Evolutionary conservation across 2,888 invertebrate species (phyloP).

Genomic region (Oeneis ivallda): DNA sequence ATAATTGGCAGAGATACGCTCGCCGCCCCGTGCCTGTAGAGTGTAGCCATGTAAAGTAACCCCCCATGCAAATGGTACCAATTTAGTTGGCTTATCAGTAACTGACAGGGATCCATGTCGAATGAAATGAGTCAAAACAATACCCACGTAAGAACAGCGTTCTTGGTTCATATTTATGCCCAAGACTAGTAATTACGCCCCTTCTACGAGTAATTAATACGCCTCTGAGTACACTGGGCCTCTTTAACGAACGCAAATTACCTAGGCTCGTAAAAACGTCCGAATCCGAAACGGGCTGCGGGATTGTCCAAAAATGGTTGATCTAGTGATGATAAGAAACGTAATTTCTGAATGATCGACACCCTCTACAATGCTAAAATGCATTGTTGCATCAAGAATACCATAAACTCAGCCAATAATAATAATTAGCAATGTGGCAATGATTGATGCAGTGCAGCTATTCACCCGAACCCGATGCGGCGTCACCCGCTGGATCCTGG

Average conservation of each 20-base stretch:
- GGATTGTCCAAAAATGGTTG: not conserved
- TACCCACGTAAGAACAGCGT: not conserved
- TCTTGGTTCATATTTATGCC: not conserved
- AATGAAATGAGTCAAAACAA: not conserved
- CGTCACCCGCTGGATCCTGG: too few relatives aligned
- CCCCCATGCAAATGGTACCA: slow-evolving; percentile 10
- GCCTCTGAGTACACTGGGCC: slow-evolving; percentile 26
- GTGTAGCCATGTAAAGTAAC: not conserved
- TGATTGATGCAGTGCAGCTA: too few relatives aligned
- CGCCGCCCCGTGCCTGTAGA: not conserved
- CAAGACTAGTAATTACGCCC: slow-evolving; percentile 19
- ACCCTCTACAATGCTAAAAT: too few relatives aligned
- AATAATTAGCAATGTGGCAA: too few relatives aligned
- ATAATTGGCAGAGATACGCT: slow-evolving; percentile 6
- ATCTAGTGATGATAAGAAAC: too few relatives aligned
- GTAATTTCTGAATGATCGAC: too few relatives aligned
- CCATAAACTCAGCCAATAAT: too few relatives aligned
- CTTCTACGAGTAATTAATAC: slow-evolving; percentile 34
- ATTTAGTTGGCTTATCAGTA: not conserved
- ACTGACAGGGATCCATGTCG: not conserved
- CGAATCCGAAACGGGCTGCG: not conserved
- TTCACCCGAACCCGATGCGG: too few relatives aligned
- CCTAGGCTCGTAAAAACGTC: not conserved
- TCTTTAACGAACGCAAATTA: slow-evolving; percentile 32
- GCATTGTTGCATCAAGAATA: too few relatives aligned